These are phyloP conservation scores for Cynoglossus semilaevis DNA, from an alignment of 2,113 vertebrate species.

Conservation along the genomic window DNA sequence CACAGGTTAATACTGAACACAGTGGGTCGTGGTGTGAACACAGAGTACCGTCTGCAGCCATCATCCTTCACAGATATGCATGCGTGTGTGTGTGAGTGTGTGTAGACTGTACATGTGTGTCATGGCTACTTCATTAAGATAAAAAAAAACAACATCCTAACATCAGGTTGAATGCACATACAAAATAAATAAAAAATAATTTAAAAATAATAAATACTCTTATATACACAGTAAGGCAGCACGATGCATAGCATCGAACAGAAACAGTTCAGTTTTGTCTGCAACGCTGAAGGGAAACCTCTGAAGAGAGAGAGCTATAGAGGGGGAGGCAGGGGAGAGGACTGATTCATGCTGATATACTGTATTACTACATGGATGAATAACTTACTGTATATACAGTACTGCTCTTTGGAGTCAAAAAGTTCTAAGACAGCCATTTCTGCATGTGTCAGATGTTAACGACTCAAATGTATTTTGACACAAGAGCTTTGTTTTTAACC, in stretches of 20 bases:
- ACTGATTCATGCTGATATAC: no score
- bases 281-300: slow-evolving; percentile 14
- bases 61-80: not conserved
- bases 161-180: slow-evolving; percentile 39
- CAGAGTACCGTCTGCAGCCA: not conserved
- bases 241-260: slow-evolving; percentile 66
- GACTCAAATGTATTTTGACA: no score
- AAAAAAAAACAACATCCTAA: slow-evolving; percentile 42
- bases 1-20: not conserved
- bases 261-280: slow-evolving; percentile 9
- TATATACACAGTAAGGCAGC: slow-evolving; percentile 58
- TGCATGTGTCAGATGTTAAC: no score
- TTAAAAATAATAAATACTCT: slow-evolving; percentile 61
- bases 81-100: not conserved
- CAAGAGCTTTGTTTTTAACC: no score
- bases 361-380: no score
- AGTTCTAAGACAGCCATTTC: no score
- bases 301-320: not conserved
- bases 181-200: slow-evolving; percentile 60
- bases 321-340: not conserved
- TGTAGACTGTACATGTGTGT: not conserved
- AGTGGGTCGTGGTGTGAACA: not conserved
- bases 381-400: no score
- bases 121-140: slow-evolving; percentile 29
- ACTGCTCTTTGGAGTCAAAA: no score